These are phyloP conservation scores for Dysmachus trigonus DNA, from an alignment of 2,888 invertebrate genomes.

Conservation along the genomic window DNA sequence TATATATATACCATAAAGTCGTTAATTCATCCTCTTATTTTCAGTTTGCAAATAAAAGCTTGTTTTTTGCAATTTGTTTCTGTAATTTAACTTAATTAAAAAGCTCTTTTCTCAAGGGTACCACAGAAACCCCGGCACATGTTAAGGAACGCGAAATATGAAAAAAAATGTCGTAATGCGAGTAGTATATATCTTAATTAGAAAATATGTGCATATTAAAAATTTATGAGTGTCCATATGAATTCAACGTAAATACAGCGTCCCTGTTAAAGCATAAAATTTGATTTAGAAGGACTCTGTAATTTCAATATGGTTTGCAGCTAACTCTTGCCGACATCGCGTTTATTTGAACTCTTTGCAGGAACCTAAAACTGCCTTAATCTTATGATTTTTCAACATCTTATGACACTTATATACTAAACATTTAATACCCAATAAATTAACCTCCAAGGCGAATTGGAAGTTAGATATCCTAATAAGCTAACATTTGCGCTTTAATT, in stretches of 20 bases:
- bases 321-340: background rate
- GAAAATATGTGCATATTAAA: background rate
- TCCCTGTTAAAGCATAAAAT: background rate
- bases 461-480: background rate
- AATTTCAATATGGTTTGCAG: background rate
- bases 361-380: conserved; percentile 12
- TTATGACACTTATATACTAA: background rate
- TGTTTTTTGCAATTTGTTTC: background rate
- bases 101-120: background rate
- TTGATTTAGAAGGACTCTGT: background rate
- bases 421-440: background rate
- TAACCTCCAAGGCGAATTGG: background rate
- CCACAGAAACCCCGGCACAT: background rate
- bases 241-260: background rate
- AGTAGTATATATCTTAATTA: background rate
- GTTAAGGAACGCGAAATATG: background rate
- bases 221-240: background rate
- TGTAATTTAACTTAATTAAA: background rate
- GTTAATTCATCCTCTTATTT: background rate
- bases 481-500: background rate
- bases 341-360: background rate
- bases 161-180: background rate
- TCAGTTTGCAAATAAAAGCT: background rate
- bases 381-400: conserved; percentile 12
- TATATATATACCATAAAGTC: background rate